Evolutionary conservation across 2,888 invertebrate species (phyloP), one percentile per base, ranked within the genome.

Genomic region (Agonopterix heracliana): DNA sequence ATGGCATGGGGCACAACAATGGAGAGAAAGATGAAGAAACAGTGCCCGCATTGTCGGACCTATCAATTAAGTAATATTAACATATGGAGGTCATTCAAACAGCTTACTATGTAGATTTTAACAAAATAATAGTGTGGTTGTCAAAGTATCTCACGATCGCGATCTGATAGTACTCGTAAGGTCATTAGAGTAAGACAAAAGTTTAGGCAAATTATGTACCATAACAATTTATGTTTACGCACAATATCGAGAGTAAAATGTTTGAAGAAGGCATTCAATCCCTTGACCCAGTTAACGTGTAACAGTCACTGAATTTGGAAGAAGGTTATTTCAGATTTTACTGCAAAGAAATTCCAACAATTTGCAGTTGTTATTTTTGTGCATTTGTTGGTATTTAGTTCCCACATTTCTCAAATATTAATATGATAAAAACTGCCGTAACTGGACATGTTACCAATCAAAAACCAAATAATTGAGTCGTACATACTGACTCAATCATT

Each of bases 11-110:
- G 4, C 3, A 12, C 53, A 57, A 60, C 56, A 66, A 74, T 78
- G 78, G 78, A 75, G 75, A 57, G 72, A 63, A 61, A 48, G 57
- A 58, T 77, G 72, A 68, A 64, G 78, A 68, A 79, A 80, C 63
- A 62, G 55, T 57, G 60, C 63, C 63, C 59, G 68, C 58, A 60
- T 59, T 56, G 59, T 54, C 47, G 53, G 59, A 71, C 61, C 71
- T 66, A 74, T 70, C 66, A 74, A 75, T 76, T 77, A 74, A 61
- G 59, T 57, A 54, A 59, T 51, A 66, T 67, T 65, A 67, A 60
- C 61, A 64, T 59, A 59, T 26, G 54, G 56, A 57, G 55, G 59
- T 52, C 59, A 60, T 54, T 35, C 51, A 51, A 54, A 48, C 47
- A 41, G 50, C 51, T 40, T 57, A 54, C 9, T 34, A 44, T 14